Evolutionary conservation across 2,797 vertebrate genomes (phyloP).

Genomic region (Cheirogaleus major): DNA sequence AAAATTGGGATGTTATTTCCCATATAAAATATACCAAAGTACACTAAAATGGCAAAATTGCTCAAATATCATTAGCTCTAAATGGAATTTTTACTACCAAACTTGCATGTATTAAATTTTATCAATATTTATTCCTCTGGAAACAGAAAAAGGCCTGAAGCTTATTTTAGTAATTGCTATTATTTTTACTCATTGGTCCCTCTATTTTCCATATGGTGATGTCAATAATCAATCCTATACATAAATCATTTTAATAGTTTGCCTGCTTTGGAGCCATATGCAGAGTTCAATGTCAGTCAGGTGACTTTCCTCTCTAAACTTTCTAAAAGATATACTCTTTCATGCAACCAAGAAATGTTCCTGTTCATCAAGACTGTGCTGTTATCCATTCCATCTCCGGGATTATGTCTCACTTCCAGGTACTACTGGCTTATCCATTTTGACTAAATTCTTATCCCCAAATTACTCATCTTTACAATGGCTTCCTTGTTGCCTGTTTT

Average conservation of each 20-base stretch:
- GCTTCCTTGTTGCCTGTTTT: neutral
- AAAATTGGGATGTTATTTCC: neutral
- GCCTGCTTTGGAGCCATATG: neutral
- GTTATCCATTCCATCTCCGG: neutral
- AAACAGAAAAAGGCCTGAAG: neutral
- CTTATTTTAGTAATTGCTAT: slow-evolving; percentile 38
- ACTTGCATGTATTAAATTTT: neutral
- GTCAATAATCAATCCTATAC: neutral
- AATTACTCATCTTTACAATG: neutral
- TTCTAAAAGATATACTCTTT: slow-evolving; percentile 10
- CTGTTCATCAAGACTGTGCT: neutral
- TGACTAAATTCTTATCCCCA: neutral
- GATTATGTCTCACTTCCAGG: neutral
- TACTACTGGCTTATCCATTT: neutral
- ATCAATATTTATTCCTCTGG: neutral
- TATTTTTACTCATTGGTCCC: neutral
- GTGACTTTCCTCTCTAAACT: neutral
- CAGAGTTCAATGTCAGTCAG: neutral
- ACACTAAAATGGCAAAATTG: slow-evolving; percentile 7
- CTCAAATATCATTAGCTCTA: slow-evolving; percentile 39
- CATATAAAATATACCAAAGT: neutral
- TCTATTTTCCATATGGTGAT: neutral
- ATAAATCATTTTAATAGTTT: neutral
- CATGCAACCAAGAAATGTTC: neutral
- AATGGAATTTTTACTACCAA: slow-evolving; percentile 15